Conservation (phyloP, 2,888 invertebrate genomes). For the Drosophila algonquin region DNA sequence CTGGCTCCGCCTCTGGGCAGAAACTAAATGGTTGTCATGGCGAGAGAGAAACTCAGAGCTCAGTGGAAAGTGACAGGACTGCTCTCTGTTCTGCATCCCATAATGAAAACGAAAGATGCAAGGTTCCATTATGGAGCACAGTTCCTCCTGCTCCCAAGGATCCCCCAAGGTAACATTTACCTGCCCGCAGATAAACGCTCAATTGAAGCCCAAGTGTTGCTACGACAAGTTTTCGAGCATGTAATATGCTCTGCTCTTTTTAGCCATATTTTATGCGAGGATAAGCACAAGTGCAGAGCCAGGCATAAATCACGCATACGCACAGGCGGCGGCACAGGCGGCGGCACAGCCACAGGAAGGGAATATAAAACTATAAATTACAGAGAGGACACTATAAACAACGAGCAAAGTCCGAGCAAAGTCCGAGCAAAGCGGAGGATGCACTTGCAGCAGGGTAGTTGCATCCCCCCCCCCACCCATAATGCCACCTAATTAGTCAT, state of each 20-base stretch:
- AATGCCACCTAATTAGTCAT: conserved; percentile 32
- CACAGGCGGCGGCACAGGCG: conserved; percentile 13
- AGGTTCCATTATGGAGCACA: no score
- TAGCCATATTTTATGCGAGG: conserved; percentile 31
- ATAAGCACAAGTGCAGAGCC: conserved; percentile 29
- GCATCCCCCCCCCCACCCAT: conserved; percentile 5
- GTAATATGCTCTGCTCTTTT: conserved; percentile 5
- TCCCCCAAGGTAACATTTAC: neutral
- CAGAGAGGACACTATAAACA: conserved; percentile 63
- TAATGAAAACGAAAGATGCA: neutral
- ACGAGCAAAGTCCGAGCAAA: conserved; percentile 26
- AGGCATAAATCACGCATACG: conserved; percentile 73
- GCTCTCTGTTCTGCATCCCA: neutral
- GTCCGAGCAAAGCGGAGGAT: conserved; percentile 5
- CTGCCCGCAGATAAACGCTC: neutral
- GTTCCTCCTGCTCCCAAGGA: neutral
- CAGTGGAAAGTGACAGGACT: conserved; percentile 38
- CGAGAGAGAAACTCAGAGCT: conserved; percentile 31
- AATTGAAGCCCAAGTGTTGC: conserved; percentile 15
- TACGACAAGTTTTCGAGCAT: no score
- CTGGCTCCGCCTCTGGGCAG: conserved; percentile 48
- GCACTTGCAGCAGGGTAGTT: conserved; percentile 11
- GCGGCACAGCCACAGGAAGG: conserved; percentile 33
- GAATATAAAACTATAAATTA: conserved; percentile 59
- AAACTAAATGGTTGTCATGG: conserved; percentile 53